Evolutionary conservation across 2,113 vertebrate genomes (phyloP).

Genomic region (Anolis sagrei): DNA sequence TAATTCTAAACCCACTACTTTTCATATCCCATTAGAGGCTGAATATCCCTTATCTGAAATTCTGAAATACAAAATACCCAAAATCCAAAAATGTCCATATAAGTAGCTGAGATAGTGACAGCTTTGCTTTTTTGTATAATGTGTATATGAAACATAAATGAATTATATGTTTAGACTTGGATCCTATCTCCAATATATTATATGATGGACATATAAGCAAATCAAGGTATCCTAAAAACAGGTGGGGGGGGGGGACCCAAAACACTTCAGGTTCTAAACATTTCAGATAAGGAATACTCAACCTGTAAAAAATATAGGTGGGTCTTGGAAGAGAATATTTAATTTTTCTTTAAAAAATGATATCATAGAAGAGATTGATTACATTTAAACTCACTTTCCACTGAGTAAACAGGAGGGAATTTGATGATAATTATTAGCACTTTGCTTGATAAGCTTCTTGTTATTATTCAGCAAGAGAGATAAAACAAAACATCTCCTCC

Average conservation of each 20-base stretch:
- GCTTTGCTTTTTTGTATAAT: too few species aligned
- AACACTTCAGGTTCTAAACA: too few species aligned
- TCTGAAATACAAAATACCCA: too few species aligned
- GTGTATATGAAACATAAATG: too few species aligned
- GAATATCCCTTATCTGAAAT: too few species aligned
- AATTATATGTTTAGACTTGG: too few species aligned
- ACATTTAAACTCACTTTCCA: neutral
- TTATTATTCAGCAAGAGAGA: constrained; percentile 8
- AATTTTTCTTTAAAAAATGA: neutral
- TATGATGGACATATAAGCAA: too few species aligned
- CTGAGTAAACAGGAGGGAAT: neutral
- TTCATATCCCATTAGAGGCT: neutral
- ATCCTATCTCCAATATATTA: too few species aligned
- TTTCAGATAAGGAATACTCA: too few species aligned
- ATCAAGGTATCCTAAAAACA: too few species aligned
- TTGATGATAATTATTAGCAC: neutral
- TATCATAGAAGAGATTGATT: neutral
- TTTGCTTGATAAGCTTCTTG: neutral
- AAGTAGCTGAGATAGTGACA: too few species aligned
- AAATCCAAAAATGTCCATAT: neutral
- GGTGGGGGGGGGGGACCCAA: too few species aligned
- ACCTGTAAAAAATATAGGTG: neutral
- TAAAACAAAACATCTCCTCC: neutral
- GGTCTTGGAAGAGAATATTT: neutral
- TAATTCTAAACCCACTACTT: neutral